A percentile compares a stretch with the other conserved stretches of the same genome.
Evolutionary conservation across 2,888 invertebrate species (phyloP).

Genomic region (Microchrysa polita): DNA sequence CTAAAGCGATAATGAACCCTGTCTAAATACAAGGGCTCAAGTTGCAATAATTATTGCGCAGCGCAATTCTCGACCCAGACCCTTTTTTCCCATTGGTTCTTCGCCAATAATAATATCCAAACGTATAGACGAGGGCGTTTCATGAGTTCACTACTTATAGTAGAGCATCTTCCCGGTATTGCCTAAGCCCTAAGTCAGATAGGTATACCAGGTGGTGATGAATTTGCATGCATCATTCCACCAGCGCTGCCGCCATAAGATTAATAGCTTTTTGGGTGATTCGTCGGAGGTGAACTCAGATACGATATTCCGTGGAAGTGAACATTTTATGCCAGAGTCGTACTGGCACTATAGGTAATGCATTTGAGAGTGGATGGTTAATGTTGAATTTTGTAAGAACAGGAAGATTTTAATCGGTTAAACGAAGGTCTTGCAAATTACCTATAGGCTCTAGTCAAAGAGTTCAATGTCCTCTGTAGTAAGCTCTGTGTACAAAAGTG

Average conservation of each 20-base stretch:
- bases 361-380: not conserved
- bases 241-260: slow-evolving; percentile 31
- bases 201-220: slow-evolving; percentile 45
- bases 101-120: not conserved
- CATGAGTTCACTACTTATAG: not conserved
- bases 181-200: too few species aligned
- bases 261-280: slow-evolving; percentile 36
- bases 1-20: too few species aligned
- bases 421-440: slow-evolving; percentile 29
- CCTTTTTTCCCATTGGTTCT: too few species aligned
- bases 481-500: too few species aligned
- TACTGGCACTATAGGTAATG: not conserved
- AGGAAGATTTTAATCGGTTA: slow-evolving; percentile 25
- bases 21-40: too few species aligned
- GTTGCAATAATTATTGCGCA: too few species aligned
- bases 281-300: slow-evolving; percentile 29
- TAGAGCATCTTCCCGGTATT: slow-evolving; percentile 21
- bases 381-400: not conserved
- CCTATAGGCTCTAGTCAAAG: not conserved
- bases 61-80: too few species aligned
- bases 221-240: slow-evolving; percentile 46
- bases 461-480: not conserved
- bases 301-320: not conserved
- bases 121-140: slow-evolving; percentile 9
- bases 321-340: not conserved